These are phyloP conservation scores for Rhadina sibilatrix DNA, from an alignment of 2,113 vertebrate species.

Conservation along the genomic window DNA sequence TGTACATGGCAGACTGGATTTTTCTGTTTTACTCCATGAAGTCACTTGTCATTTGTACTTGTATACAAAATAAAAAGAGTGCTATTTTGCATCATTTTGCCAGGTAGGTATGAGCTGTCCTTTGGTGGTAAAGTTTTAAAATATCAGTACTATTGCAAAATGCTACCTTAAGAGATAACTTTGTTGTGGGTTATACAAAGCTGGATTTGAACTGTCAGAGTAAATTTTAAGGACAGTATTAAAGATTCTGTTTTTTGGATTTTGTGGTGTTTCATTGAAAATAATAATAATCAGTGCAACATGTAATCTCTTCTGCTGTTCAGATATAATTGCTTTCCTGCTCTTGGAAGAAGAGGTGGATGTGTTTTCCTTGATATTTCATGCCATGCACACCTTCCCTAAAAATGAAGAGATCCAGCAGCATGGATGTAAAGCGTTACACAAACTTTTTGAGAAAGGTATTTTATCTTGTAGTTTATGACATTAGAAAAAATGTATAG, in stretches of 20 bases:
- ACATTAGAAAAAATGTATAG: background rate
- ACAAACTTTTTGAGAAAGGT: constrained; percentile 88
- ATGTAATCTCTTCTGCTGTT: constrained; percentile 21
- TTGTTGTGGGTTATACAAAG: background rate
- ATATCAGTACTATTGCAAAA: background rate
- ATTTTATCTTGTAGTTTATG: constrained; percentile 1
- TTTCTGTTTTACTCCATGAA: background rate
- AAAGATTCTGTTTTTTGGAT: background rate
- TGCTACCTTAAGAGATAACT: background rate
- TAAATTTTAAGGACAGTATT: background rate
- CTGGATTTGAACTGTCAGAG: background rate
- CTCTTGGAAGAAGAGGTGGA: constrained; percentile 90
- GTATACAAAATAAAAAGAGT: background rate
- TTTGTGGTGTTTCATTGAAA: background rate
- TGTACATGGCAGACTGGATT: background rate
- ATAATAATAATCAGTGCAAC: background rate
- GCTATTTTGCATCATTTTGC: background rate
- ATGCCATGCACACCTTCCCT: constrained; percentile 85
- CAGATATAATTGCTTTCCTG: constrained; percentile 79
- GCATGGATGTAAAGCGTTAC: constrained; percentile 84
- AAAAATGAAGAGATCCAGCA: constrained; percentile 85
- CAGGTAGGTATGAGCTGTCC: background rate
- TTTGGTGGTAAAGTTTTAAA: background rate
- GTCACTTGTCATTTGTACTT: background rate
- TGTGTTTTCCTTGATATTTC: constrained; percentile 85